Conservation (phyloP, 2,113 vertebrate species). For the Camelus dromedarius region DNA sequence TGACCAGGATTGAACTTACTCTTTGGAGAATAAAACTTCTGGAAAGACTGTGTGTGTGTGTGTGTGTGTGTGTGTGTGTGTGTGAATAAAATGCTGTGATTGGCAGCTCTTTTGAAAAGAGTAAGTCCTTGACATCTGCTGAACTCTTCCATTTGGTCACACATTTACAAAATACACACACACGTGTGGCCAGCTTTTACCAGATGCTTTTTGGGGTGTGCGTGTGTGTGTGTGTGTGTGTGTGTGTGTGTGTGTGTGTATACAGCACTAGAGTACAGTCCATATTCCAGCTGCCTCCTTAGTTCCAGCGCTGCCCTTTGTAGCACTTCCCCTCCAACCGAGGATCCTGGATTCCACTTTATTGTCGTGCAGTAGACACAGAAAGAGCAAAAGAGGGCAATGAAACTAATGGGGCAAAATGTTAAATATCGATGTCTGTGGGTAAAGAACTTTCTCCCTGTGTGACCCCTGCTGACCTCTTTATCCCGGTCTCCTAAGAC, state of each 20-base stretch:
- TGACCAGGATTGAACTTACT: conserved; percentile 17
- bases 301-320: not conserved
- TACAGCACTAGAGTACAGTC: not conserved
- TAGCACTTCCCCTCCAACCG: not conserved
- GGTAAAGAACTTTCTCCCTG: not conserved
- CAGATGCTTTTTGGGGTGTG: not conserved
- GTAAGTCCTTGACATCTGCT: conserved; percentile 50
- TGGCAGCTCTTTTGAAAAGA: conserved; percentile 62
- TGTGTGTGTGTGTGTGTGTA: not conserved
- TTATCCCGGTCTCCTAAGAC: not conserved
- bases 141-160: not conserved
- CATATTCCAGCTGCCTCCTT: not conserved
- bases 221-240: not conserved
- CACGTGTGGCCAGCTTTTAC: not conserved
- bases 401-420: conserved; percentile 31
- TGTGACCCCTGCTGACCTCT: not conserved
- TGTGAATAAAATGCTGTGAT: conserved; percentile 13
- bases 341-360: not conserved
- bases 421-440: conserved; percentile 1
- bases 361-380: not conserved
- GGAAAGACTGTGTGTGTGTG: not conserved
- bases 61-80: not conserved
- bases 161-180: not conserved
- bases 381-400: not conserved
- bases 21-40: conserved; percentile 19